Conservation (phyloP, 2,113 vertebrate genomes). For the Tragulus kanchil region DNA sequence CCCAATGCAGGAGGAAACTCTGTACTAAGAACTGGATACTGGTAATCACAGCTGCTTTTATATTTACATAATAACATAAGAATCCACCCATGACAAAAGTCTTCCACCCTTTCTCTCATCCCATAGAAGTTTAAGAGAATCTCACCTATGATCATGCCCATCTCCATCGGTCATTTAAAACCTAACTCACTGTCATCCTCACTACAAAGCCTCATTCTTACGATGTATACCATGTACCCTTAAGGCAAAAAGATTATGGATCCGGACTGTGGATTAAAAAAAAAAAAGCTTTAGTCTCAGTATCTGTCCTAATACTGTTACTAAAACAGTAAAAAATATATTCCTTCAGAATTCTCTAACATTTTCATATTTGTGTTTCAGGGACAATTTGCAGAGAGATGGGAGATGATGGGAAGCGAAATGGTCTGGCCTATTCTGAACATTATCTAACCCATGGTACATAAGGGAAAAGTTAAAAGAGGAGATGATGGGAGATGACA, state of each 20-base stretch:
- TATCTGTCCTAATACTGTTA: not conserved
- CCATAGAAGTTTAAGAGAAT: not conserved
- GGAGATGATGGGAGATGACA: not conserved
- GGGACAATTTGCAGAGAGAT: not conserved
- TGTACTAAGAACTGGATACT: not conserved
- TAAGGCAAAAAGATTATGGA: not conserved
- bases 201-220: not conserved
- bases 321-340: not conserved
- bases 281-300: not conserved
- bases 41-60: not conserved
- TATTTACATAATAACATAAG: not conserved
- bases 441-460: not conserved
- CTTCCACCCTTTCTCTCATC: not conserved
- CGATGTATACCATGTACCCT: not conserved
- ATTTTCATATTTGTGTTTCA: not conserved
- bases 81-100: not conserved
- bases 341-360: not conserved
- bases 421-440: not conserved
- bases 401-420: not conserved
- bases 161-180: not conserved
- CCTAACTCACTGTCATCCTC: not conserved
- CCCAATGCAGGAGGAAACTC: not conserved
- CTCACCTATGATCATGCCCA: not conserved
- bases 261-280: not conserved
- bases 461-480: not conserved